Base-by-base conservation (phyloP, 37 sponge, comb jelly and placozoan genomes). In the Cladorhizidae sp. region DNA sequence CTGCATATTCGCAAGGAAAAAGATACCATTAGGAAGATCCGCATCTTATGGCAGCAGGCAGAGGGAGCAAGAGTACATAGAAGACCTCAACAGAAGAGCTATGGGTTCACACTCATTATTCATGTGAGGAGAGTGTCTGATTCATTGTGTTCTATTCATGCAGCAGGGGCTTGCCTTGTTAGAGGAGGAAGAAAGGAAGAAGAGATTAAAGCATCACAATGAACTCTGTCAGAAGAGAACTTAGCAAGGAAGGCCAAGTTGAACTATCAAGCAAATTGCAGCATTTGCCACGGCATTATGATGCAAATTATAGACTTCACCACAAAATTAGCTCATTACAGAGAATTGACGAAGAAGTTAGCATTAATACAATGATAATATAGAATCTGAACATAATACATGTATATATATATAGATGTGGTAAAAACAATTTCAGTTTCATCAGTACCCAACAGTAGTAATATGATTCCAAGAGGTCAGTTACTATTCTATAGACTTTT, bases 1-100 rank as follows among this genome's bases (percentile, higher is more conserved):
- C 86, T 97, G 88, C 93, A 94, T 67, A 90, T 97, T 26, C 83
- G 87, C 17, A 86, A 83, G 77, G 87, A 96, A 82, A 96, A 96
- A 74, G 90, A 91, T 57, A 86, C 78, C 62, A 89, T 95, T 57
- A 39, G 92, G 36, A 89, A 89, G 79, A 95, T 89, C 75, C 38
- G 89, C 9, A 73, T 93, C 22, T 55, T 76, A 21, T 75, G 80
- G 23, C 88, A 92, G 82, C 72, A 95, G 84, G 77, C 77, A 83
- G 65, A 88, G 95, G 49, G 65, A 70, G 83, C 58, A 61, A 17
- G 93, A 94, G 70, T 97, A 94, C 57, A 77, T 87, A 40, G 90
- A 89, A 52, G 92, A 90, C 21, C 88, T 97, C 57, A 76, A 92
- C 40, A 88, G 78, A 76, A 88, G 94, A 71, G 88, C 90, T 15